phyloP scores from a whole-genome alignment of 2,113 vertebrate species.

The Clinocottus analis region DNA sequence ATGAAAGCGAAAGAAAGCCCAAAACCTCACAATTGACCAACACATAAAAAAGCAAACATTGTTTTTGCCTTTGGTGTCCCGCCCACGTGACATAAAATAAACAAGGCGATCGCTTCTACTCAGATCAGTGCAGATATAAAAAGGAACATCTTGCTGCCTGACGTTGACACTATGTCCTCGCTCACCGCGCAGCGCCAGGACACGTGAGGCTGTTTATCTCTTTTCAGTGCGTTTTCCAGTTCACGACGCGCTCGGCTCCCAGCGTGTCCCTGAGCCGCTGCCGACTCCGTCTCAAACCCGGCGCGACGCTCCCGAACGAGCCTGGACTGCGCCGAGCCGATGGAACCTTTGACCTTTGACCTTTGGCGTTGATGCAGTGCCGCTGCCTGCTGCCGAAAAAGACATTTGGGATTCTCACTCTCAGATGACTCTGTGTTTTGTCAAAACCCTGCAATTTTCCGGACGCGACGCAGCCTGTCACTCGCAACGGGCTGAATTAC shows the following conservation, averaged over 20 bases:
- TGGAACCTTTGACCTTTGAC: conserved; percentile 73
- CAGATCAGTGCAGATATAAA: background rate
- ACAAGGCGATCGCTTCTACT: background rate
- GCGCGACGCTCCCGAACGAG: conserved; percentile 33
- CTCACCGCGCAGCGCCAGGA: conserved; percentile 33
- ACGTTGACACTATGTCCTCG: background rate
- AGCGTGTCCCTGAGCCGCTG: conserved; percentile 14
- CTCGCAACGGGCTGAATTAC: conserved; percentile 37
- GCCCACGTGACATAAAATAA: background rate
- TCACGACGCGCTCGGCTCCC: conserved; percentile 24
- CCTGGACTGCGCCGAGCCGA: conserved; percentile 22
- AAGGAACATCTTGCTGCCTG: background rate
- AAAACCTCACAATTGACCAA: too few species aligned
- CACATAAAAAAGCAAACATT: too few species aligned
- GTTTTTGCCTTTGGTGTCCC: background rate
- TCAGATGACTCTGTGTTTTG: conserved; percentile 71
- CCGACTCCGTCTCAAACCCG: conserved; percentile 32
- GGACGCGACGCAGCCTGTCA: conserved; percentile 45
- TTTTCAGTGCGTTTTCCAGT: conserved; percentile 41
- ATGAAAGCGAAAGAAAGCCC: background rate
- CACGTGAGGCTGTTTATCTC: conserved; percentile 55
- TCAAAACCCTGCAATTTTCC: conserved; percentile 65
- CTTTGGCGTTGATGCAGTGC: conserved; percentile 49
- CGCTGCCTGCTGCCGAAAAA: conserved; percentile 57
- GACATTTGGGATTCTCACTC: conserved; percentile 52